Base-by-base conservation (phyloP, 2,797 vertebrate genomes). In the Xenopus petersii region DNA sequence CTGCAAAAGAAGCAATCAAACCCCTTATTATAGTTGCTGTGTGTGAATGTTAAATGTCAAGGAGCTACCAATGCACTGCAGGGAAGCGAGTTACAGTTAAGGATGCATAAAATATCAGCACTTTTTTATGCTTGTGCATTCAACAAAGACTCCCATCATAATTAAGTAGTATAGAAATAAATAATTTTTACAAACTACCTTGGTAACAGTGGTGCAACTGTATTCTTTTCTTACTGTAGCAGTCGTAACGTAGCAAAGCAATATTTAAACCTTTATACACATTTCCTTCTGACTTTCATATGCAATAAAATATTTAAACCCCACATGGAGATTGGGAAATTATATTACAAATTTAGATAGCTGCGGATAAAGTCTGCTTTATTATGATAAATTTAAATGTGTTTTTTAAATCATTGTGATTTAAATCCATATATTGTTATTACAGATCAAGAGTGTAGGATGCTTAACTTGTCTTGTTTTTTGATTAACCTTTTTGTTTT, bases 1-100 rank as follows among this genome's bases (percentile, higher is more conserved):
- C 92, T 92, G 91, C 89, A 91, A 91, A 93, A 92, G 91, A 92
- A 93, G 92, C 91, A 93, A 93, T 93, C 92, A 93, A 92, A 91
- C 91, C 91, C 87, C 91, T 93, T 93, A 93, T 93, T 93, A 93
- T 88, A 89, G 91, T 92, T 91, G 89, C 90, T 90, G 90, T 89
- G 90, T 91, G 90, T 93, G 91, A 92, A 91, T 92, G 91, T 89
- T 92, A 91, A 93, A 93, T 93, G 92, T 93, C 92, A 93, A 89
- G 88, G 90, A 92, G 92, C 92, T 91, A 91, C 91, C 91, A 92
- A 88, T 88, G 89, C 92, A 86, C 91, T 88, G 91, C 91, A 84
- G 89, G 89, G 88, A 92, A 91, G 89, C 91, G 82, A 88, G 88
- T 89, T 92, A 92, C 90, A 92, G 91, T 92, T 93, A 93, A 93